Base-by-base conservation (phyloP, 2,888 invertebrate genomes). In the Sinohyriopsis cumingii region DNA sequence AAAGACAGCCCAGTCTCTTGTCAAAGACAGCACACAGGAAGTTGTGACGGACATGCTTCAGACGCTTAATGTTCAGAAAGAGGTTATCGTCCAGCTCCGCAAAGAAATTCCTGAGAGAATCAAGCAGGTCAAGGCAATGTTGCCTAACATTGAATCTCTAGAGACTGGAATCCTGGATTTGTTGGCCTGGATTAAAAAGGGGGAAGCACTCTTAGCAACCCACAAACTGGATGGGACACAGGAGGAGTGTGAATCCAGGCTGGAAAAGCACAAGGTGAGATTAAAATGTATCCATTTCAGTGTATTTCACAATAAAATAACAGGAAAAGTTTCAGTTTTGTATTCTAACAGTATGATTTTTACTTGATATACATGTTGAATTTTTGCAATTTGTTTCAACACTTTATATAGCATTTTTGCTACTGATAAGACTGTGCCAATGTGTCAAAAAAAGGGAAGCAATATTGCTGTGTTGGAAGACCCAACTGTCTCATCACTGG, bases 11-110 rank as follows among this genome's bases (percentile, higher is more conserved):
- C 97, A 98, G 91, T 93, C 93, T 18, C 92, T 98, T 4, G 95
- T 98, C 67, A 96, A 95, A 73, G 96, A 97, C 88, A 92, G 97
- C 67, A 94, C 95, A 0, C 93, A 96, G 54, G 96, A 97, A 65
- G 96, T 96, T 85, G 96, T 98, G 0, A 96, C 96, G 83, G 93
- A 93, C 74, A 96, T 96, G 93, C 95, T 98, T 95, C 93, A 93
- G 59, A 94, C 94, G 3, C 91, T 98, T 18, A 87, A 87, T 73
- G 80, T 79, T 25, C 82, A 88, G 72, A 88, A 89, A 76, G 88
- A 88, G 71, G 80, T 84, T 33, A 83, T 89, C 59, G 84, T 88
- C n/a, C 71, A 71, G 65, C 80, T 88, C 61, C 76, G 86, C 64
- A 89, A 89, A 88, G 97, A 97, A 87, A 93, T 95, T 0, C 91